Evolutionary conservation across 2,888 invertebrate species (phyloP).

Genomic region (Diaprepes abbreviatus): DNA sequence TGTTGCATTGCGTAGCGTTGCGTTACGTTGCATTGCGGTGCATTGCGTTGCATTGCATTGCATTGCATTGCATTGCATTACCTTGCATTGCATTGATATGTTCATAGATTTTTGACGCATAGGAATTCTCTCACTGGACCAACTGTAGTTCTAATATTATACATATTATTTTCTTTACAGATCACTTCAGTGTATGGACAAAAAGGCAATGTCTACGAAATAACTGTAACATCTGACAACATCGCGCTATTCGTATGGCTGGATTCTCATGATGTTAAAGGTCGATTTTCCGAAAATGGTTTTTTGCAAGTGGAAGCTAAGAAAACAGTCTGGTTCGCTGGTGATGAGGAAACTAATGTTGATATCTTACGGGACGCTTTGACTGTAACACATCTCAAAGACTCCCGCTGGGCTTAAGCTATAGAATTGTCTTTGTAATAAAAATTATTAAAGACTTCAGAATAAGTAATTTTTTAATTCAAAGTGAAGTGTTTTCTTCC

Average conservation of each 20-base stretch:
- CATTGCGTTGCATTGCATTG: no score
- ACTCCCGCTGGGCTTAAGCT: constrained; percentile 33
- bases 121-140: no score
- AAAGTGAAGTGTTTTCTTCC: no score
- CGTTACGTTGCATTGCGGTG: no score
- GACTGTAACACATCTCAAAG: constrained; percentile 55
- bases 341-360: constrained; percentile 50
- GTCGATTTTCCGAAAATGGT: constrained; percentile 84
- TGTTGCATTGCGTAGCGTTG: no score
- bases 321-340: constrained; percentile 57
- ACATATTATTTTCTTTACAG: constrained; percentile 34
- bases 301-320: constrained; percentile 66
- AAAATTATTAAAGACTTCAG: no score
- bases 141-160: no score
- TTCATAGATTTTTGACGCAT: no score
- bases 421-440: no score
- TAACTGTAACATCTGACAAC: constrained; percentile 68
- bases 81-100: no score
- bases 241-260: constrained; percentile 81
- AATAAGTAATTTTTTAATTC: no score
- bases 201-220: constrained; percentile 54
- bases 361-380: constrained; percentile 55
- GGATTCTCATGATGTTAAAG: constrained; percentile 70
- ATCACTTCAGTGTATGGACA: constrained; percentile 34
- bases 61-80: no score